Conservation (phyloP, 92 coral and sea anemone genomes). For the Umimayanthus chanpuru region DNA sequence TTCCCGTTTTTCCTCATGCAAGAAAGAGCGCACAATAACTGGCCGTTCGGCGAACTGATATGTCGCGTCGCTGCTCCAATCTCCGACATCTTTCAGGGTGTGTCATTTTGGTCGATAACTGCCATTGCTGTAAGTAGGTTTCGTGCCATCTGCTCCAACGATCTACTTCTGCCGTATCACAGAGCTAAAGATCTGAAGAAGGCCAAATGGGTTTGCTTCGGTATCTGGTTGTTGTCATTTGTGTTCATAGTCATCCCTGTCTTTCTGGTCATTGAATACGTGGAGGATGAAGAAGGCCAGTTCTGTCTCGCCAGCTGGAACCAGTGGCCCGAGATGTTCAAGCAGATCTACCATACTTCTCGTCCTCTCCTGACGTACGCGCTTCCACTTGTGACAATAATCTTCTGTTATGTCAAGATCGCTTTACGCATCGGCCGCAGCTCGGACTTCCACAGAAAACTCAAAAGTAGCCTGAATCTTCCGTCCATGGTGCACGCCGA, state of each 20-base stretch:
- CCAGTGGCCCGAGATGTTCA: background rate
- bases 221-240: constrained; percentile 17
- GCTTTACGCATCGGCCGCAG: constrained; percentile 24
- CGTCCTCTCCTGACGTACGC: constrained; percentile 31
- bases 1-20: constrained; percentile 44
- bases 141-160: constrained; percentile 38
- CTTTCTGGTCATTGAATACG: background rate
- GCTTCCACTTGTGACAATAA: constrained; percentile 15
- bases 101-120: constrained; percentile 57
- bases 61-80: constrained; percentile 49
- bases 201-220: constrained; percentile 21
- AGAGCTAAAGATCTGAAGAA: constrained; percentile 33
- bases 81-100: constrained; percentile 58
- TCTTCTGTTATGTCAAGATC: constrained; percentile 21
- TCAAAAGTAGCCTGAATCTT: background rate
- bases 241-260: constrained; percentile 18
- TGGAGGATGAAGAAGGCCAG: background rate
- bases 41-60: constrained; percentile 56
- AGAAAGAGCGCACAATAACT: constrained; percentile 30
- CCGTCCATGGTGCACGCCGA: constrained; percentile 10
- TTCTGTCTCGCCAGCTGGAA: background rate
- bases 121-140: constrained; percentile 55
- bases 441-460: constrained; percentile 21
- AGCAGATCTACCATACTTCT: background rate
- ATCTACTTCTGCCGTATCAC: constrained; percentile 15